phyloP scores from a whole-genome alignment of 2,113 vertebrate species.

The Galemys pyrenaicus region DNA sequence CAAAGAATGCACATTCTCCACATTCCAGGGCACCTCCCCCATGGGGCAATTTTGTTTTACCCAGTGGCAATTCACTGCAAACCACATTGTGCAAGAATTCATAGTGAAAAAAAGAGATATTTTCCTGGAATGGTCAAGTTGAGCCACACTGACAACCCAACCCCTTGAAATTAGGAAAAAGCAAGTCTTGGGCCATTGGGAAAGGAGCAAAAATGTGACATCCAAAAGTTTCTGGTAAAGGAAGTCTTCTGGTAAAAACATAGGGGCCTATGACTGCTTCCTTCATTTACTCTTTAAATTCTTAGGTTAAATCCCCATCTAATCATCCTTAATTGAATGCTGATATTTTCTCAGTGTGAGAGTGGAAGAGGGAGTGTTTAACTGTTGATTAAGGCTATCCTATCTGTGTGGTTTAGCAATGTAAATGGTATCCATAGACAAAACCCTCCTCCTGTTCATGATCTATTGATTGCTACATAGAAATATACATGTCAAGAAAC shows the following conservation, averaged over 20 bases:
- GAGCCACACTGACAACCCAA: not conserved
- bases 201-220: not conserved
- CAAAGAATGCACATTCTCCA: slow-evolving; percentile 47
- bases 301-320: not conserved
- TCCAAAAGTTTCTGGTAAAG: not conserved
- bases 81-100: not conserved
- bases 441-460: not conserved
- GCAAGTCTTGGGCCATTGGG: not conserved
- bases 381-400: not conserved
- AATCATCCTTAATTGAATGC: not conserved
- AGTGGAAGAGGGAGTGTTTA: not conserved
- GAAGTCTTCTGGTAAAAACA: not conserved
- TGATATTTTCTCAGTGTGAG: not conserved
- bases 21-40: slow-evolving; percentile 56
- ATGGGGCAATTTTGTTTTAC: not conserved
- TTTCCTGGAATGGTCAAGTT: not conserved
- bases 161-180: not conserved
- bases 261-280: not conserved
- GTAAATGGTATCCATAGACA: not conserved
- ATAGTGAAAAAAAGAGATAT: not conserved
- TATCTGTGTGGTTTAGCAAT: not conserved
- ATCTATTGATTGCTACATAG: not conserved
- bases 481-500: not conserved
- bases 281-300: not conserved
- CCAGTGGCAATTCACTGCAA: not conserved